These are phyloP conservation scores for Cotesia congregata DNA, from an alignment of 2,888 invertebrate genomes.

Conservation along the genomic window DNA sequence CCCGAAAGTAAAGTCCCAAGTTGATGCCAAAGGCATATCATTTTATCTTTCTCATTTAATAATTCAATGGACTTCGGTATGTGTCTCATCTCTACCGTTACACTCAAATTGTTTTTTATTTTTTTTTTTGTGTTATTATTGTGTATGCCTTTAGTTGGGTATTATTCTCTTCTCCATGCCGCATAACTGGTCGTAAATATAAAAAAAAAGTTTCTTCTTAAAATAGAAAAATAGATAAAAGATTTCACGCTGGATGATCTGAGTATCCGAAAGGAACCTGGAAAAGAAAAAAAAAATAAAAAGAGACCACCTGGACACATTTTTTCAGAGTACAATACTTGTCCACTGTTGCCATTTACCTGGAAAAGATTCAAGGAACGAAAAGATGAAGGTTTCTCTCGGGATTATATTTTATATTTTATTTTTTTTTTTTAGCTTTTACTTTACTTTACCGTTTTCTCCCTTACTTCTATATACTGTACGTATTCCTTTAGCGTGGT, in stretches of 20 bases:
- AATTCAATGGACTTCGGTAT: background rate
- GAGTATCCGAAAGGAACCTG: background rate
- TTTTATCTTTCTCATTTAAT: constrained; percentile 23
- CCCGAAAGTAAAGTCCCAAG: background rate
- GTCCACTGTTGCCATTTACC: constrained; percentile 25
- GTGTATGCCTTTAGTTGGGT: background rate
- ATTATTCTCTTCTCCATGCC: background rate
- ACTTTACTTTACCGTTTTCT: constrained; percentile 28
- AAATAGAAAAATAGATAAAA: constrained; percentile 7
- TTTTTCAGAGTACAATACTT: constrained; percentile 9
- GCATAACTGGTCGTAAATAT: background rate
- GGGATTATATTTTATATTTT: background rate
- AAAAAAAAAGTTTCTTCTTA: background rate
- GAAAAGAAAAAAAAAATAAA: constrained; percentile 1
- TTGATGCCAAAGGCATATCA: constrained; percentile 11
- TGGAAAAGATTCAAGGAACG: constrained; percentile 3
- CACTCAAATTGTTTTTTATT: background rate
- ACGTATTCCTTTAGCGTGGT: constrained; percentile 20
- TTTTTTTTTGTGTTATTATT: constrained; percentile 25
- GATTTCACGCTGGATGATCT: constrained; percentile 3
- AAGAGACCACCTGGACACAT: background rate
- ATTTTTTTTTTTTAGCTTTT: background rate
- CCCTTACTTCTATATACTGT: constrained; percentile 1
- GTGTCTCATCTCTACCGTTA: constrained; percentile 14
- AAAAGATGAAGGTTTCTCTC: constrained; percentile 15